These are phyloP conservation scores for Neoniphon sammara DNA, from an alignment of 2,797 vertebrate genomes.

Conservation along the genomic window DNA sequence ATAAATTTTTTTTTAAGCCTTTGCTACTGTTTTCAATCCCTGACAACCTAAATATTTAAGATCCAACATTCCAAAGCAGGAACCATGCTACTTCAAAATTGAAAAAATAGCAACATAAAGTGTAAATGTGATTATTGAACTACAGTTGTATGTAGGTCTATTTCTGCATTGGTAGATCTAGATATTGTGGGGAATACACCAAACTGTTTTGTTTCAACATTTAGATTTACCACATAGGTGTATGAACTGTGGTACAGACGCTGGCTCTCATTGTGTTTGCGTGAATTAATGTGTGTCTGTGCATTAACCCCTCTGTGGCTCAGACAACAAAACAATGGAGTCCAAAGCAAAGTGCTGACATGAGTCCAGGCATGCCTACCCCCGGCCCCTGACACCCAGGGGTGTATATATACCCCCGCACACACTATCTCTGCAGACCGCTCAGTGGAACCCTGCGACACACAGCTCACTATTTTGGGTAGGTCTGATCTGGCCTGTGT, in stretches of 20 bases:
- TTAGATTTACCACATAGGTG: not conserved
- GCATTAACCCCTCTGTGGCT: constrained; percentile 81
- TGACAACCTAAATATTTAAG: no score
- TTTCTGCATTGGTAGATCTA: constrained; percentile 11
- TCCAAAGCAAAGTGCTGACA: constrained; percentile 94
- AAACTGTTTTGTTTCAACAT: not conserved
- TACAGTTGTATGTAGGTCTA: not conserved
- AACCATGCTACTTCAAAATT: not conserved
- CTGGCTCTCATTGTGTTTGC: constrained; percentile 64
- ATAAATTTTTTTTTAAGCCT: no score
- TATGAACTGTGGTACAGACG: not conserved
- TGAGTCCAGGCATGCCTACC: constrained; percentile 72
- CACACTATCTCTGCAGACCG: constrained; percentile 69
- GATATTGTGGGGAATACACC: not conserved
- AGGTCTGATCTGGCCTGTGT: constrained; percentile 65
- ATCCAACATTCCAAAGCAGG: not conserved
- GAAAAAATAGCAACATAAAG: not conserved
- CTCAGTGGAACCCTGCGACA: constrained; percentile 79
- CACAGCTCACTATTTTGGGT: constrained; percentile 80
- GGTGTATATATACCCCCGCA: constrained; percentile 88
- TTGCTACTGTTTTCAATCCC: no score
- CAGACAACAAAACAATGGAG: constrained; percentile 85
- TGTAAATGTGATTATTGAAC: not conserved
- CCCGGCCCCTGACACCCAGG: constrained; percentile 55
- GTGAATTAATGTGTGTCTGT: constrained; percentile 59